Percentiles rank a stretch among this genome's conserved stretches.
These are phyloP conservation scores for Jacana jacana DNA, from an alignment of 2,113 vertebrate genomes.

Conservation along the genomic window DNA sequence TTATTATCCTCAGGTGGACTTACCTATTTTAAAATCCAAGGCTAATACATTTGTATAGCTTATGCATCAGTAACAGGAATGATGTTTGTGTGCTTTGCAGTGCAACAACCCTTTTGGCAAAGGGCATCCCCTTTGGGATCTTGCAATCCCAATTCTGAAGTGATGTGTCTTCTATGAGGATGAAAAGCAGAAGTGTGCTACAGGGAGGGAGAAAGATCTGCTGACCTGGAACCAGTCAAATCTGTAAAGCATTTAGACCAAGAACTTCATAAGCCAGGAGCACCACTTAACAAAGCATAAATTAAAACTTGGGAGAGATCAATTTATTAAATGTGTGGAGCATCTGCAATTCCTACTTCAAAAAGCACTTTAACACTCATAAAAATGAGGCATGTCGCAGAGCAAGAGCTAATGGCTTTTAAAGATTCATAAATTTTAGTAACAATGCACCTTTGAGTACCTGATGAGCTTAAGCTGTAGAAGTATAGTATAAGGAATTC, in stretches of 20 bases:
- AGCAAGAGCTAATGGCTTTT: neutral
- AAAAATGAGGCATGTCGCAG: neutral
- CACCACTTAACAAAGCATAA: neutral
- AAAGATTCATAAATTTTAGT: slow-evolving; percentile 1
- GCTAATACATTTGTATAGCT: neutral
- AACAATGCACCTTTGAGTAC: neutral
- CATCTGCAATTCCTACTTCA: neutral
- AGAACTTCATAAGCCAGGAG: neutral
- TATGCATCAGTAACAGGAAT: neutral
- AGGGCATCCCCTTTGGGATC: neutral
- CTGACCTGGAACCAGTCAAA: slow-evolving; percentile 29
- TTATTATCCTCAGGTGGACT: neutral
- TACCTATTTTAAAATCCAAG: neutral
- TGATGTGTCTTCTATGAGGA: neutral
- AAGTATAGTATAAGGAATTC: neutral
- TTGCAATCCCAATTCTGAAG: neutral
- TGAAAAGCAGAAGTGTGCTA: neutral
- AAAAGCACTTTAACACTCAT: neutral
- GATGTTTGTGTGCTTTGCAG: neutral
- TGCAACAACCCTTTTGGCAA: neutral
- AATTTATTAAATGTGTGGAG: neutral
- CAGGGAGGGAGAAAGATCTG: neutral
- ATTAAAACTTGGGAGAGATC: slow-evolving; percentile 22
- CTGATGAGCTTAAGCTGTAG: neutral
- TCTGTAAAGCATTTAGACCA: neutral